Evolutionary conservation across 2,797 vertebrate species (phyloP).

Genomic region (Sebastes oblongus): DNA sequence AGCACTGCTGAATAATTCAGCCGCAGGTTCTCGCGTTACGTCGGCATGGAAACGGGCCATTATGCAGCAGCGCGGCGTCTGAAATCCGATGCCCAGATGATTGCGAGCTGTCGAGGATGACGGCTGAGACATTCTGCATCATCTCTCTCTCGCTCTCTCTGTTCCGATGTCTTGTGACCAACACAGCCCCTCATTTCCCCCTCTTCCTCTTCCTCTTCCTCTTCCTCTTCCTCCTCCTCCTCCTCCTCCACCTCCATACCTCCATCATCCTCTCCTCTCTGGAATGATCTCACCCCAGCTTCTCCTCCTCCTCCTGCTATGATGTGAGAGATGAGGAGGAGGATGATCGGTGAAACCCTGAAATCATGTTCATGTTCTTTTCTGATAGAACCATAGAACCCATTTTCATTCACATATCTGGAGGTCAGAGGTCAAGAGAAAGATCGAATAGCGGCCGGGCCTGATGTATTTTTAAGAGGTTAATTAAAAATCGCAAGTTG

Average conservation of each 20-base stretch:
- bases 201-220: background rate
- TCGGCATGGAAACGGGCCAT: conserved; percentile 59
- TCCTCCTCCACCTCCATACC: background rate
- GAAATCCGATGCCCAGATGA: conserved; percentile 39
- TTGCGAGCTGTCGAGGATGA: background rate
- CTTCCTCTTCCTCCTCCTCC: background rate
- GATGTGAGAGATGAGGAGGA: background rate
- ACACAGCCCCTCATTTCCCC: background rate
- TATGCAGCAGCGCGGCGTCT: conserved; percentile 3
- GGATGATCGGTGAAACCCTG: background rate
- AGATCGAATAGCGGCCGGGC: no score
- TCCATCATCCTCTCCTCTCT: background rate
- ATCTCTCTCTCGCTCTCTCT: background rate
- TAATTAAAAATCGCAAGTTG: no score
- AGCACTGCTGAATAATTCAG: conserved; percentile 77
- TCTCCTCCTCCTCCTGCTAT: background rate
- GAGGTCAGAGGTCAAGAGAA: no score
- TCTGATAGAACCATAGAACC: no score
- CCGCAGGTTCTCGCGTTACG: conserved; percentile 55
- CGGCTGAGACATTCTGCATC: background rate
- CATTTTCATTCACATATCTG: no score
- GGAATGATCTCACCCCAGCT: background rate
- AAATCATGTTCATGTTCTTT: no score
- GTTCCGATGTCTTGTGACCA: background rate
- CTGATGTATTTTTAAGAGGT: no score